Conservation (phyloP, 2,797 vertebrate genomes). For the Odontamblyopus lacepedii region DNA sequence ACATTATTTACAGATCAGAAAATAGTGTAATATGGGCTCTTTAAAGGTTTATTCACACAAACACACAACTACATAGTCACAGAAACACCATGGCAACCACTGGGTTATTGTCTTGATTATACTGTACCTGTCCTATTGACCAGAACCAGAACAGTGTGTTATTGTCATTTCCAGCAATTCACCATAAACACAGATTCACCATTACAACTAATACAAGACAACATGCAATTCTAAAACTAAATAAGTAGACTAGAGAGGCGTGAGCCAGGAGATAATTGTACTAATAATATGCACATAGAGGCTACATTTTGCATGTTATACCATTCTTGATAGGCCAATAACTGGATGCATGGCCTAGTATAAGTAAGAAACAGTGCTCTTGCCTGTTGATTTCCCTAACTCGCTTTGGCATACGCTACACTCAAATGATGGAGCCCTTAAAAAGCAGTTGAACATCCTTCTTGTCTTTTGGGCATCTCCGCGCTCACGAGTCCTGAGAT, state of each 20-base stretch:
- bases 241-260: not conserved
- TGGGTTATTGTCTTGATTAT: not conserved
- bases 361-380: conserved; percentile 8
- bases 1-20: no score
- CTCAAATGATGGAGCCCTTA: conserved; percentile 1
- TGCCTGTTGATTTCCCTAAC: conserved; percentile 67
- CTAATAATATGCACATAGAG: not conserved
- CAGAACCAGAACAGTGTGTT: not conserved
- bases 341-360: not conserved
- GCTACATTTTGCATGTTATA: not conserved
- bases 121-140: not conserved
- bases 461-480: conserved; percentile 3
- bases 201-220: not conserved
- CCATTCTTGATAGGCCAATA: not conserved
- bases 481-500: conserved; percentile 1
- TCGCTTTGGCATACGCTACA: conserved; percentile 31
- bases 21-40: no score
- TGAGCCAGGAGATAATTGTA: not conserved
- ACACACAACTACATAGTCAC: not conserved
- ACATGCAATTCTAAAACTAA: not conserved
- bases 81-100: not conserved
- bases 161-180: not conserved
- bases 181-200: not conserved
- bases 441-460: conserved; percentile 9
- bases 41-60: no score